Percentiles rank a stretch among this genome's conserved stretches.
Evolutionary conservation across 1,140 invertebrate genomes (phyloP).

Genomic region (Harlomillsia oculata): DNA sequence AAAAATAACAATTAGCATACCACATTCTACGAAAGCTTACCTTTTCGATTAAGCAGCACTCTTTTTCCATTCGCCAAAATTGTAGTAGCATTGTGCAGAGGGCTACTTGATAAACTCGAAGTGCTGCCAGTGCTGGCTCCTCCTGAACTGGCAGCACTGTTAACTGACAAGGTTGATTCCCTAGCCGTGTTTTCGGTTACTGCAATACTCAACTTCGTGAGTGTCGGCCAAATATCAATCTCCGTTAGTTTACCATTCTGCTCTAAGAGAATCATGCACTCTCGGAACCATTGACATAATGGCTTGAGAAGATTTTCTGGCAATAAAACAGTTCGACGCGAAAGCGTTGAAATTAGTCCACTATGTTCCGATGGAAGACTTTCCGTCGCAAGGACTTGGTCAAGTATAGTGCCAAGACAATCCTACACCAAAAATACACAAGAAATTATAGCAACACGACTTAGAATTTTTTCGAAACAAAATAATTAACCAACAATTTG

Average conservation of each 20-base stretch:
- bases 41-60: slow-evolving; percentile 23
- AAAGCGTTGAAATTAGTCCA: slow-evolving; percentile 18
- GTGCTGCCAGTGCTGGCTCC: slow-evolving; percentile 9
- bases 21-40: too few relatives aligned
- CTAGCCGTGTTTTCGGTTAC: slow-evolving; percentile 12
- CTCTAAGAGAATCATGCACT: slow-evolving; percentile 28
- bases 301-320: slow-evolving; percentile 33
- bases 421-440: slow-evolving; percentile 14
- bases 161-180: not conserved
- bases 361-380: slow-evolving; percentile 24
- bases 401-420: slow-evolving; percentile 21
- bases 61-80: slow-evolving; percentile 25
- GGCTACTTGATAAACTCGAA: slow-evolving; percentile 18
- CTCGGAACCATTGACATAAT: slow-evolving; percentile 26
- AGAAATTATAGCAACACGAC: not conserved
- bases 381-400: slow-evolving; percentile 31
- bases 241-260: slow-evolving; percentile 30
- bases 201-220: slow-evolving; percentile 16
- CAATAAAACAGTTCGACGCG: slow-evolving; percentile 25
- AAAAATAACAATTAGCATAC: too few relatives aligned
- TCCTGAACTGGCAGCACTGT: not conserved
- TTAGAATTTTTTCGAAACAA: not conserved
- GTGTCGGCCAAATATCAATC: slow-evolving; percentile 27
- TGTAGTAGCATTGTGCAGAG: slow-evolving; percentile 16
- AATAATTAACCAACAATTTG: slow-evolving; percentile 1